Base-by-base conservation (phyloP, 2,888 invertebrate species). In the Hedychridium roseum region DNA sequence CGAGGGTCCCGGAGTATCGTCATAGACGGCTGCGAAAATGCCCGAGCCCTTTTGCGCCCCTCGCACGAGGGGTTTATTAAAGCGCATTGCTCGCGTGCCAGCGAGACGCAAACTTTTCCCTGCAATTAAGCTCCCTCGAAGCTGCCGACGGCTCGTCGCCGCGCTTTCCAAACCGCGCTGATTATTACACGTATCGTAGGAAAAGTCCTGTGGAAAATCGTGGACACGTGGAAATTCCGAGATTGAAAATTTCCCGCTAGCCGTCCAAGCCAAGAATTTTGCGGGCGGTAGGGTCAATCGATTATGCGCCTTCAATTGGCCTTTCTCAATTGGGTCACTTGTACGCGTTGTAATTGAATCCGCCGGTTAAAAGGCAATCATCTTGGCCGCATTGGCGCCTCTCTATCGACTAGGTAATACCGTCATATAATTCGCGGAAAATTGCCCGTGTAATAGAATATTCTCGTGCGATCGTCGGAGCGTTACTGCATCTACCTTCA, bases 81-180 rank as follows among this genome's bases (percentile, higher is more conserved):
- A 64, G 68, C 60, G 60, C 65, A 61, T 66, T 59, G 57, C 51
- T 37, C 41, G 50, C 57, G 32, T 63, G 50, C 63, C 67, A 21
- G 20, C 18, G 42, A 41, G 40, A 49, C 56, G 49, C 48, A 57
- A 64, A 70, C 69, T 71, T 71, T 70, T 68, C 64, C 66, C 51
- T 55, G 57, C 66, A 63, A 71, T 71, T 72, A 67, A 60, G 57
- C 66, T 59, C 64, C 71, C 68, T 72, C 72, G 50, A 56, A 60
- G 56, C 53, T 51, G n/a, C n/a, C n/a, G n/a, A n/a, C n/a, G n/a
- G n/a, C n/a, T n/a, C n/a, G n/a, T n/a, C n/a, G n/a, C n/a, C n/a
- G n/a, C n/a, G n/a, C n/a, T n/a, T n/a, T n/a, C n/a, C n/a, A n/a
- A n/a, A n/a, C n/a, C n/a, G n/a, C n/a, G n/a, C n/a, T n/a, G n/a